Evolutionary conservation across 2,888 invertebrate species (phyloP), one percentile per base, ranked within the genome.

Genomic region (Baronia brevicornis): DNA sequence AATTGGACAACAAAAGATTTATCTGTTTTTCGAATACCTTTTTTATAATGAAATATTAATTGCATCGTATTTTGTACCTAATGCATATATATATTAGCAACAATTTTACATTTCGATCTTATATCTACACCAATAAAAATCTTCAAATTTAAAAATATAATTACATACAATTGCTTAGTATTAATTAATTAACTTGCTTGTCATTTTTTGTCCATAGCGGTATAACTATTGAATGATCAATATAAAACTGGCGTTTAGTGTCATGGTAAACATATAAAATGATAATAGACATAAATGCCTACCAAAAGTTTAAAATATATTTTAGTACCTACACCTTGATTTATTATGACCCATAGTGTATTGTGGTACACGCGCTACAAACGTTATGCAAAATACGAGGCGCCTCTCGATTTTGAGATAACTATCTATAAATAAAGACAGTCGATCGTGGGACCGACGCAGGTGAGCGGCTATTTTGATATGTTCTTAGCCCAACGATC

Each of bases 1-100:
- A 54, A 73, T 72, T 70, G 66, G 63, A 74, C 80, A 70, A 78
- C 72, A 69, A 72, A 52, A 74, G 80, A 82, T 79, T 82, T 80
- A 82, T 74, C 68, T 62, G 62, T 66, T 68, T 69, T 70, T 64
- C 63, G 54, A 60, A 62, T 56, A 56, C 58, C 56, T 60, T 63
- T 70, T 65, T 56, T 59, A 66, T 66, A 49, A 45, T 49, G 39
- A 44, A 40, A 39, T 39, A 43, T 35, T 42, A 38, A 43, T 46
- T 43, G 40, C 33, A 44, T 28, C 43, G 24, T 14, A 25, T 25
- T 29, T 6, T 5, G 11, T 6, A 13, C 11, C 25, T 29, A 25
- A 35, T 25, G 8, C 9, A 30, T 12, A 12, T 10, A 26, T 26
- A 22, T 11, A 26, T 7, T 21, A 9, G 22, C 13, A 25, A 26